A percentile compares a stretch with the other conserved stretches of the same genome.
Evolutionary conservation across 2,113 vertebrate genomes (phyloP).

Genomic region (Notothenia rossii): DNA sequence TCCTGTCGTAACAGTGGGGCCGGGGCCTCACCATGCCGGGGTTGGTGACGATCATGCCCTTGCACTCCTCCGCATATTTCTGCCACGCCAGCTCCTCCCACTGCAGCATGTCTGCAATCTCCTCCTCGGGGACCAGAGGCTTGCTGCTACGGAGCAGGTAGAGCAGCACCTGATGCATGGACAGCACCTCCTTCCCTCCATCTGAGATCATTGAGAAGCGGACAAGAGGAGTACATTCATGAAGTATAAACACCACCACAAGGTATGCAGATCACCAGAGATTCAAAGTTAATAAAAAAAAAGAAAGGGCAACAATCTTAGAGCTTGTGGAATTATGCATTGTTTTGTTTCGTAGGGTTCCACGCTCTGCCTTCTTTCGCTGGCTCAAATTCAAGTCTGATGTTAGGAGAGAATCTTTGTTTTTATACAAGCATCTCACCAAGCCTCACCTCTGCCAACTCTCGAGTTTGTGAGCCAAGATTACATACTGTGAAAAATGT

Average conservation of each 20-base stretch:
- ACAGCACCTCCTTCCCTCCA: conserved; percentile 97
- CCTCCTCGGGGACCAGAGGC: conserved; percentile 94
- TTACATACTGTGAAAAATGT: conserved; percentile 10
- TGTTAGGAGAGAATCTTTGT: conserved; percentile 1
- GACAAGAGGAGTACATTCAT: background rate
- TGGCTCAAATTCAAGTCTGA: conserved; percentile 7
- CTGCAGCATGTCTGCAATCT: conserved; percentile 98
- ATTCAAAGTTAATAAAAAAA: background rate
- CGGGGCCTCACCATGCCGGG: conserved; percentile 92
- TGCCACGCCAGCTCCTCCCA: conserved; percentile 99
- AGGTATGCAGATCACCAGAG: background rate
- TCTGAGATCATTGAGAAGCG: conserved; percentile 77
- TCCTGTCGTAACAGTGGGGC: conserved; percentile 8
- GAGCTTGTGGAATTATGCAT: conserved; percentile 4
- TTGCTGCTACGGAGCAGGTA: conserved; percentile 94
- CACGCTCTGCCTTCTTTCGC: background rate
- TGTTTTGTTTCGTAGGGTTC: conserved; percentile 11
- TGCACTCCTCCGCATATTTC: conserved; percentile 98
- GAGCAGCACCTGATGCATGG: conserved; percentile 98
- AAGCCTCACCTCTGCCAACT: conserved; percentile 18
- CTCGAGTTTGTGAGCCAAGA: background rate
- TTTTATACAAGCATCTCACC: background rate
- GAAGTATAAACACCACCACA: background rate
- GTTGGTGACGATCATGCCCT: conserved; percentile 99
- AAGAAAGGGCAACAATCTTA: background rate